A percentile compares a stretch with the other conserved stretches of the same genome.
These are phyloP conservation scores for Drosophila niveifrons DNA, from an alignment of 2,888 invertebrate genomes.

Conservation along the genomic window DNA sequence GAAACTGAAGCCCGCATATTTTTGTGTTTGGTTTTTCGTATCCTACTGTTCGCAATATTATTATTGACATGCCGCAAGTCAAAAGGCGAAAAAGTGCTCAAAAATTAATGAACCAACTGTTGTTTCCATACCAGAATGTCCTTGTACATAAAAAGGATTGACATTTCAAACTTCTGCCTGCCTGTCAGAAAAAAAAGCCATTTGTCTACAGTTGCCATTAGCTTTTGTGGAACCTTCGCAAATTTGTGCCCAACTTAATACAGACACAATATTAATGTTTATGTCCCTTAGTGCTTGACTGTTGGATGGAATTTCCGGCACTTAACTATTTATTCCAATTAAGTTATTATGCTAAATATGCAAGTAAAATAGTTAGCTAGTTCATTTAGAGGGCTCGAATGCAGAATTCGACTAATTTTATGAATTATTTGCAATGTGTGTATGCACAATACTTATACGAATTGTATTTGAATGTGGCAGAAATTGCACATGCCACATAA, in stretches of 20 bases:
- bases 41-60: background rate
- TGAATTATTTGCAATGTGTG: conserved; percentile 32
- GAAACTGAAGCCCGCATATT: conserved; percentile 24
- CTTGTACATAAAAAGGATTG: conserved; percentile 63
- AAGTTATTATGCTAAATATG: background rate
- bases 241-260: conserved; percentile 12
- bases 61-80: conserved; percentile 48
- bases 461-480: background rate
- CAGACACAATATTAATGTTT: background rate
- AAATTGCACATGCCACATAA: conserved; percentile 47
- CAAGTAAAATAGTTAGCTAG: background rate
- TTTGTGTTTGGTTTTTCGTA: conserved; percentile 7
- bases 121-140: conserved; percentile 53
- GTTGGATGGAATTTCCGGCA: background rate
- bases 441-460: background rate
- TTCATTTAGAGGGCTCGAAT: background rate
- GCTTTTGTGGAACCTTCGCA: conserved; percentile 8
- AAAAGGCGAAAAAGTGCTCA: conserved; percentile 47
- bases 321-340: background rate
- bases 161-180: conserved; percentile 55
- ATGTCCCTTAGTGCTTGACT: background rate
- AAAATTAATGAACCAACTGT: conserved; percentile 77
- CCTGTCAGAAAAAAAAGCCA: conserved; percentile 32
- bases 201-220: conserved; percentile 27
- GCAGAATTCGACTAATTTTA: conserved; percentile 24